Conservation (phyloP, 1,140 invertebrate genomes). For the Tetramorium alpestre region DNA sequence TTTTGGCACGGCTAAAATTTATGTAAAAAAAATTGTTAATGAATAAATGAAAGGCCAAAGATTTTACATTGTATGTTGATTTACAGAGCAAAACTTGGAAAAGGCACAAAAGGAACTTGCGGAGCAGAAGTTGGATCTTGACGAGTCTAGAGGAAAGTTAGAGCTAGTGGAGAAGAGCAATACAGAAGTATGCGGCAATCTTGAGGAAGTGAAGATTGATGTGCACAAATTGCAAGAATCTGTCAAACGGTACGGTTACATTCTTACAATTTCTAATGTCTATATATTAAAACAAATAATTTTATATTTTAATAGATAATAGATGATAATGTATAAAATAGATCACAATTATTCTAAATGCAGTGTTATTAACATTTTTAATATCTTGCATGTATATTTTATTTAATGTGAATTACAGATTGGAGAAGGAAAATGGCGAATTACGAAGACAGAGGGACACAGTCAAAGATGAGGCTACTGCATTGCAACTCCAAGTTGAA, state of each 20-base stretch:
- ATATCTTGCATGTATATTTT: not conserved
- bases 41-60: not conserved
- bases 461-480: slow-evolving; percentile 90
- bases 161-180: slow-evolving; percentile 88
- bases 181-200: slow-evolving; percentile 87
- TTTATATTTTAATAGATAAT: no score
- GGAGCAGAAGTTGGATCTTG: slow-evolving; percentile 87
- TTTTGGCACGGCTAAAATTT: not conserved
- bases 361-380: not conserved
- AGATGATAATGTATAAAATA: no score
- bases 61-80: slow-evolving; percentile 32
- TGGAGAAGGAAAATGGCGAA: slow-evolving; percentile 86
- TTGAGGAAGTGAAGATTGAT: slow-evolving; percentile 88
- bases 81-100: slow-evolving; percentile 87
- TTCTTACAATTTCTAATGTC: no score
- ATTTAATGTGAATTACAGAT: slow-evolving; percentile 78
- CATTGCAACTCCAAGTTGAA: slow-evolving; percentile 89
- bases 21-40: not conserved
- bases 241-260: slow-evolving; percentile 78
- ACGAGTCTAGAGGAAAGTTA: slow-evolving; percentile 88
- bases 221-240: slow-evolving; percentile 88
- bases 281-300: no score
- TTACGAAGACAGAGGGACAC: slow-evolving; percentile 88
- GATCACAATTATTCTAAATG: slow-evolving; percentile 67
- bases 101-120: slow-evolving; percentile 87